Base-by-base conservation (phyloP, 2,797 vertebrate species). In the Alosa sapidissima region DNA sequence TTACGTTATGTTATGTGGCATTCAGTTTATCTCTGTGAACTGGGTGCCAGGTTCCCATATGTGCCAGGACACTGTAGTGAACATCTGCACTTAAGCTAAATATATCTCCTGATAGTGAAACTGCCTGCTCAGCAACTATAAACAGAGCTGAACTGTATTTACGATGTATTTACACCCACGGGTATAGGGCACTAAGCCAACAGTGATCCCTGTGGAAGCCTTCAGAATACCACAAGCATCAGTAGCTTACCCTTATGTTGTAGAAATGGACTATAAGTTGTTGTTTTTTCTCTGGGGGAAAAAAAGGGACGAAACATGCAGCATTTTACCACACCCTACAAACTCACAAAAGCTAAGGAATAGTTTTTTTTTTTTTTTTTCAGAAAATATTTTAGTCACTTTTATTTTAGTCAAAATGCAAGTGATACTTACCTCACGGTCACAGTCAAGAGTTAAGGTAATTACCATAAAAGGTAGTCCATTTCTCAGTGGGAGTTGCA, bases 51-150 rank as follows among this genome's bases (percentile, higher is more conserved):
- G 16, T 21, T 45, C 11, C 36, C 11, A 78, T 47, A 47, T 7
- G 41, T 47, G 14, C 14, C 72, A 19, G 14, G 5, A 5, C 16
- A 41, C 36, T 21, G 21, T 36, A 33, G 62, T 75, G 68, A 41
- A 75, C 68, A 75, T 75, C 72, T 78, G 72, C 72, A 47, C 72
- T 47, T 47, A 0, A 21, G 41, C 72, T 47, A 78, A 78, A 47
- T 78, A 78, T 78, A 78, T 2, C 72, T 78, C 36, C 72, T 78
- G 72, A 78, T 78, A 78, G 13, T 78, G 36, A 78, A 78, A 47
- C 72, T 78, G 36, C 72, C 16, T 16, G 7, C 72, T 78, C 41
- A 78, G 72, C 72, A 78, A 78, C 41, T 7, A 36, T 16, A 41
- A 78, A 45, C 41, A 45, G 72, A 78, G 36, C 41, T 3, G 7